Evolutionary conservation across 2,797 vertebrate genomes (phyloP).

Genomic region (Sardinella longiceps): DNA sequence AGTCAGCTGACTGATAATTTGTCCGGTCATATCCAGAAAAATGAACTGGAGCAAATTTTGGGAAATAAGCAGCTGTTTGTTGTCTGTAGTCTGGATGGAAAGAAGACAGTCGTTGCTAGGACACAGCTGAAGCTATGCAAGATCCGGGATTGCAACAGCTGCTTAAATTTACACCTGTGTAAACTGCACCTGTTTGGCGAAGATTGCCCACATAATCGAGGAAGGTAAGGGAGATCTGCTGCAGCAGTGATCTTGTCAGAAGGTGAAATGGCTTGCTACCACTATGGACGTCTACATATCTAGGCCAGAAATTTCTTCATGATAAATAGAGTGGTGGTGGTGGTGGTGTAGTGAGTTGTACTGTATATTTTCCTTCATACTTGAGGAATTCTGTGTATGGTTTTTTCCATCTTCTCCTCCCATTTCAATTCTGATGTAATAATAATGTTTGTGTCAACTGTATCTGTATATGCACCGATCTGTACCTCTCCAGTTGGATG

Average conservation of each 20-base stretch:
- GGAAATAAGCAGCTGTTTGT: conserved; percentile 1
- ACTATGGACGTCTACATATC: too few species aligned
- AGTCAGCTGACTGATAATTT: not conserved
- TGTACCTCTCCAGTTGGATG: too few species aligned
- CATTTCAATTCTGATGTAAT: too few species aligned
- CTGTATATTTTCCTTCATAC: too few species aligned
- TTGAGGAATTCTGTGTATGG: too few species aligned
- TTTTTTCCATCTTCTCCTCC: too few species aligned
- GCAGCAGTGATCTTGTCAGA: not conserved
- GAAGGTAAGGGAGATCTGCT: not conserved
- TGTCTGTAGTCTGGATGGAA: not conserved
- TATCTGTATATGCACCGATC: too few species aligned
- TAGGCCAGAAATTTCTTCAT: too few species aligned
- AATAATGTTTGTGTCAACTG: too few species aligned
- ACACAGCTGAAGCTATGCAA: not conserved
- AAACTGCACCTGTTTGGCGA: not conserved
- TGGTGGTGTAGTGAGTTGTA: too few species aligned
- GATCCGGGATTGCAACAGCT: not conserved
- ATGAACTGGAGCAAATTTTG: not conserved
- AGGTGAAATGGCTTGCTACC: not conserved
- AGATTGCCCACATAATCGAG: conserved; percentile 9
- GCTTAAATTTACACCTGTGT: conserved; percentile 1
- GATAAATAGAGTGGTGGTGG: too few species aligned
- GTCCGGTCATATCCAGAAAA: not conserved
- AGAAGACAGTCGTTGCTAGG: not conserved